These are phyloP conservation scores for Rhinogobio ventralis DNA, from an alignment of 2,797 vertebrate genomes.

Conservation along the genomic window DNA sequence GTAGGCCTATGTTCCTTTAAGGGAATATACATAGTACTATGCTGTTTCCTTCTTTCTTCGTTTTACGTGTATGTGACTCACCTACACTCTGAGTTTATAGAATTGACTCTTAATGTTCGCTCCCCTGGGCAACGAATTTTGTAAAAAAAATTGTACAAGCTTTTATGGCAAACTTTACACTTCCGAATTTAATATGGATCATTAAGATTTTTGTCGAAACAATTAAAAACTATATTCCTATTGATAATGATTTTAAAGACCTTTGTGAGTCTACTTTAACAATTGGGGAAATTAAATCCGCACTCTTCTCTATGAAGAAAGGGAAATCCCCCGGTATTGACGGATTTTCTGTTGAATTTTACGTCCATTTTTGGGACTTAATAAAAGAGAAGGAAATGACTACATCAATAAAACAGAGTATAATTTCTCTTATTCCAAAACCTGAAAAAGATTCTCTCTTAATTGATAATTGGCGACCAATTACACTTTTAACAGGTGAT, in stretches of 20 bases:
- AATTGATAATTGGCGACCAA: too few species aligned
- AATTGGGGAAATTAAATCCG: too few species aligned
- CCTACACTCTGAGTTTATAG: too few species aligned
- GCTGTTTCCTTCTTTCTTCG: too few species aligned
- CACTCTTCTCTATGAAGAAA: not conserved
- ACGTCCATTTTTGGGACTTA: not conserved
- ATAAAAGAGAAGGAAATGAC: constrained; percentile 8
- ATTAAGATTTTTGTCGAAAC: not conserved
- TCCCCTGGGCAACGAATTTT: too few species aligned
- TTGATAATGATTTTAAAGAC: not conserved
- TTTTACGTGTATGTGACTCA: too few species aligned
- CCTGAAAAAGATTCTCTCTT: constrained; percentile 32
- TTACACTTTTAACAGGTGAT: not conserved
- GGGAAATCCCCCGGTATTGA: not conserved
- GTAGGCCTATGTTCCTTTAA: not conserved
- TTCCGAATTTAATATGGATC: not conserved
- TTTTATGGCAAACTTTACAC: not conserved
- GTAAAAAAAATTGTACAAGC: not conserved
- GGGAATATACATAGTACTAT: too few species aligned
- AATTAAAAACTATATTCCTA: not conserved
- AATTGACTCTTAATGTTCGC: too few species aligned
- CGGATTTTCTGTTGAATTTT: not conserved
- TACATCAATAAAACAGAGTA: constrained; percentile 5
- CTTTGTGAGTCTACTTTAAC: not conserved
- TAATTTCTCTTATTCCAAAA: constrained; percentile 22